Base-by-base conservation (phyloP, 2,888 invertebrate species). In the Magallana nippona region DNA sequence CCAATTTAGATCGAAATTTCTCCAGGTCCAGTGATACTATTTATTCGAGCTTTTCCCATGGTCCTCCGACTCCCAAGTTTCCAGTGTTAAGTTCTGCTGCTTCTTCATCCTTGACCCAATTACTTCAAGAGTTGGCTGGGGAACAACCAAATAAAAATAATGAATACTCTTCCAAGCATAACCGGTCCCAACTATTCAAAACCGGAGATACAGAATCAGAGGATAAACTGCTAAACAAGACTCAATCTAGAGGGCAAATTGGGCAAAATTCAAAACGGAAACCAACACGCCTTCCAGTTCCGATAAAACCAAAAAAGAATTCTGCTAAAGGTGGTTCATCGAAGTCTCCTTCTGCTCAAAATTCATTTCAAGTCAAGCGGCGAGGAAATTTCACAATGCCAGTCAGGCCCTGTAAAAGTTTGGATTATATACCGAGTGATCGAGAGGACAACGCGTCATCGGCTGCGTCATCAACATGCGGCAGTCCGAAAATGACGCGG, bases 391-490 rank as follows among this genome's bases (percentile, higher is more conserved):
- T 90, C 81, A 89, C 90, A 19, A 88, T 91, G 62, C 93, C 93
- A 2, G 91, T 92, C 5, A 88, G 93, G 8, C 91, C 91, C 83
- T 92, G 93, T 84, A 91, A 93, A 71, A 93, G 93, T 84, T 85
- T 94, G 86, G 94, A 94, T 87, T 92, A 93, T 86, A 93, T 94
- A 55, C 93, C 93, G 32, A 93, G 93, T 85, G 94, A 94, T 84
- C 81, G 90, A 15, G 94, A 93, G 71, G 93, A 93, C 78, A 85
- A 86, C n/a, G 82, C 84, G 44, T 89, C 90, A 44, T 90, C 92
- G 19, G 88, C 88, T 55, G 88, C 90, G 10, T 91, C 91, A 3
- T 92, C 92, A 15, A 87, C 91, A 3, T 91, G 91, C 84, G 92
- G 91, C 56, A 92, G 92, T 83, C 93, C 93, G 10, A 90, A 89